Evolutionary conservation across 2,888 invertebrate genomes (phyloP), one percentile per base, ranked within the genome.

Genomic region (Drosophila macrospina): DNA sequence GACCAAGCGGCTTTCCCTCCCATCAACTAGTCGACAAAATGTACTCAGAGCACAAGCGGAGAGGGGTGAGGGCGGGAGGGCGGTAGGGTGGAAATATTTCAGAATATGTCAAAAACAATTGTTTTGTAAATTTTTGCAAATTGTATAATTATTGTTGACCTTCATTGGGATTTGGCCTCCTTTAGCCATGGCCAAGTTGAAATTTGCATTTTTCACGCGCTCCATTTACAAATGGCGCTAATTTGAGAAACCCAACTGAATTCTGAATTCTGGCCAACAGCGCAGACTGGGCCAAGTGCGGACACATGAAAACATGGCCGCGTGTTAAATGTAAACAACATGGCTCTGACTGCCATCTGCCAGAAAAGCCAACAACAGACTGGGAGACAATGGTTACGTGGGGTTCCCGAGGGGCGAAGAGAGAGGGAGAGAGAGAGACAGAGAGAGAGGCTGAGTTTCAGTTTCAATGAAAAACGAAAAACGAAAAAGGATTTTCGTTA

Each of bases 101-200:
- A 63, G 44, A 51, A 26, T 42, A 69, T 82, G 82, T 82, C 82
- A 86, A 66, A 87, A 86, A 86, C 82, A 82, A 82, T 82, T 82
- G 88, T 86, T 82, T 73, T 86, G 69, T 64, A 69, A 69, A 80
- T 78, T 63, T 56, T 28, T 66, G 86, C 71, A 74, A 82, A 82
- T 87, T 87, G 88, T 83, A 72, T 76, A 87, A 82, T 86, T 86
- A 76, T 71, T 66, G 72, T 57, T 86, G 82, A 87, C 82, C 88
- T 82, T 82, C 69, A 63, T n/a, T 44, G 66, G 64, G 47, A 47
- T 63, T 47, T 60, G 41, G 52, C 39, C 20, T 45, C 15, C 44
- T 45, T 47, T 60, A 48, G 52, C 52, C 74, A 60, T 69, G 73
- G 41, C 52, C 64, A 77, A 80, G 62, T 60, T 63, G 50, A 60